Conservation (phyloP, 53 echinoderm and acorn worm species). For the Luidia sarsii region DNA sequence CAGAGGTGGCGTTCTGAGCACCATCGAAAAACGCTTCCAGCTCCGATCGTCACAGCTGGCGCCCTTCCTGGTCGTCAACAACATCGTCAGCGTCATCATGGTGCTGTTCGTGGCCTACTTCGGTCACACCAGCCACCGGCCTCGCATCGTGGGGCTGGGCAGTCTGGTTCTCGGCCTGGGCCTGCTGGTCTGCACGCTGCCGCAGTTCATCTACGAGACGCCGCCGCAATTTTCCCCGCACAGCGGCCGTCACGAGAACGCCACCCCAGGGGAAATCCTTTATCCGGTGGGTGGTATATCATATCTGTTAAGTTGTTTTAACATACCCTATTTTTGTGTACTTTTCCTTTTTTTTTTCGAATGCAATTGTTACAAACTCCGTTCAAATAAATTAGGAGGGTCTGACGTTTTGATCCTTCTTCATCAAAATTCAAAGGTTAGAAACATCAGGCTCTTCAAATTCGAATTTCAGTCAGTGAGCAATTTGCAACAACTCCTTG, state of each 20-base stretch:
- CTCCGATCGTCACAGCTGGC: constrained; percentile 82
- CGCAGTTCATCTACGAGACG: constrained; percentile 80
- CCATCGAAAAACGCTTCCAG: constrained; percentile 90
- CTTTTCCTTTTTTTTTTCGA: too few relatives aligned
- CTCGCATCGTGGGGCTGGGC: constrained; percentile 67
- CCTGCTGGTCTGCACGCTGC: constrained; percentile 67
- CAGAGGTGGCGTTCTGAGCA: constrained; percentile 71
- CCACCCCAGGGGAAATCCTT: background rate
- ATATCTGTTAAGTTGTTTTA: too few relatives aligned
- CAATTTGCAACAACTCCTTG: too few relatives aligned
- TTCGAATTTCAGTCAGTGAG: too few relatives aligned
- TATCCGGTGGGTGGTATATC: too few relatives aligned
- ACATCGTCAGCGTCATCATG: constrained; percentile 68
- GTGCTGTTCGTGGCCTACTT: constrained; percentile 87
- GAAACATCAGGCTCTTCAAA: too few relatives aligned
- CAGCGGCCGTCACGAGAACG: background rate
- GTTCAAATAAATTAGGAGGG: too few relatives aligned
- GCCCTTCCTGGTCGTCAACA: constrained; percentile 73
- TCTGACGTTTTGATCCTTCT: too few relatives aligned
- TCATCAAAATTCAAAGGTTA: too few relatives aligned
- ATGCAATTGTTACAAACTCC: too few relatives aligned
- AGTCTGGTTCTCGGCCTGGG: constrained; percentile 64
- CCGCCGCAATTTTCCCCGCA: constrained; percentile 33
- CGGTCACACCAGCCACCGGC: constrained; percentile 86
- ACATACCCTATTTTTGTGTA: too few relatives aligned